Conservation (phyloP, 2,888 invertebrate genomes). For the Hypercompe scribonia region DNA sequence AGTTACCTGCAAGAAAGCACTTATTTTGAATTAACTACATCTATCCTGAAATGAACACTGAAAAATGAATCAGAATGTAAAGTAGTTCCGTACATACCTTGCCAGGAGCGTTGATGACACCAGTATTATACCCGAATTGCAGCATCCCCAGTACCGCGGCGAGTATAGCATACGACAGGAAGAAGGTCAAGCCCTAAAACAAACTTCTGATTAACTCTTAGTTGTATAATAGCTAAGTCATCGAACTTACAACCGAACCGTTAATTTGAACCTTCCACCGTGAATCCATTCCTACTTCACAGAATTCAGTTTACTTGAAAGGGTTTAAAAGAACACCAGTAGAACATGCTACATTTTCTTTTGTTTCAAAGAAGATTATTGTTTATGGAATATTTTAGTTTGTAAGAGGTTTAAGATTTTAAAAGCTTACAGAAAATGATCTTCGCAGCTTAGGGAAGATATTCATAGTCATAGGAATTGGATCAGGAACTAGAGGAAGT, state of each 20-base stretch:
- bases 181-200: constrained; percentile 96
- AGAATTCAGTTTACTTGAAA: background rate
- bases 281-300: no score
- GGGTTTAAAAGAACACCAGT: background rate
- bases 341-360: no score
- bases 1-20: background rate
- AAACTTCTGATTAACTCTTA: constrained; percentile 5
- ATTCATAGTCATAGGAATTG: no score
- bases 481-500: no score
- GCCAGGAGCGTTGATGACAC: constrained; percentile 98
- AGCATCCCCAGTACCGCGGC: constrained; percentile 98
- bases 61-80: background rate
- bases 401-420: no score
- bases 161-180: constrained; percentile 97
- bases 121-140: constrained; percentile 98
- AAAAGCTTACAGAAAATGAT: no score
- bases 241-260: background rate
- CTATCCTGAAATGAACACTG: background rate
- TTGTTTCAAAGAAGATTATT: no score
- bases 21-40: no score
- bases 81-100: constrained; percentile 81
- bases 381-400: no score
- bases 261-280: background rate
- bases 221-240: background rate
- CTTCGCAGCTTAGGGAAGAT: no score